Base-by-base conservation (phyloP, 2,113 vertebrate species). In the Carollia perspicillata region DNA sequence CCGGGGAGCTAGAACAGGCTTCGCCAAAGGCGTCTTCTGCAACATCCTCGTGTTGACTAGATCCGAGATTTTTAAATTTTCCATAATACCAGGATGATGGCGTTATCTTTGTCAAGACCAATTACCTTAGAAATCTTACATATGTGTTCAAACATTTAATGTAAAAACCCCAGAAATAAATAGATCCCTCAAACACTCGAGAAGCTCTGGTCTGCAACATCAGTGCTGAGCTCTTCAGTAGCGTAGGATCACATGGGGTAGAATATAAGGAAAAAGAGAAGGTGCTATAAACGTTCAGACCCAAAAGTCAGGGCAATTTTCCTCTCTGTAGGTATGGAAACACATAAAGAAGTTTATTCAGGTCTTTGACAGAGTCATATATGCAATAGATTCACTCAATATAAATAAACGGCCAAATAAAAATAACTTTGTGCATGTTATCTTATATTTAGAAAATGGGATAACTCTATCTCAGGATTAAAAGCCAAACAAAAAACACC, bases 361-460 rank as follows among this genome's bases (percentile, higher is more conserved):
- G 28, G 4, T 66, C 44, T 89, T 92, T 68, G 58, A 6, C 2
- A 69, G 37, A 88, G 37, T 40, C 28, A 58, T 58, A 44, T 8
- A 37, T 8, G 78, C 10, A 12, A 53, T 85, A 51, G 17, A 13
- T 86, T 86, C 33, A 37, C 44, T 89, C 20, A 20, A 4, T 8
- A 78, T n/a, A 79, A 87, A 60, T 74, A 84, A 84, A 60, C 51
- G 17, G 22, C 69, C 12, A 87, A 58, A 42, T 65, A 74, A 80
- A 2, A 68, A 55, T 44, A 51, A 53, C 71, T 85, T 69, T 71
- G 22, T 77, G 1, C 6, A 72, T 51, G 12, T 58, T 80, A 5
- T 84, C 17, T 91, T 91, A 5, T n/a, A 89, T 77, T 58, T 92
- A 85, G 78, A 84, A 92, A 93, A 63, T 35, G 9, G 51, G 66